Evolutionary conservation across 2,113 vertebrate species (phyloP).

Genomic region (Panthera leo): DNA sequence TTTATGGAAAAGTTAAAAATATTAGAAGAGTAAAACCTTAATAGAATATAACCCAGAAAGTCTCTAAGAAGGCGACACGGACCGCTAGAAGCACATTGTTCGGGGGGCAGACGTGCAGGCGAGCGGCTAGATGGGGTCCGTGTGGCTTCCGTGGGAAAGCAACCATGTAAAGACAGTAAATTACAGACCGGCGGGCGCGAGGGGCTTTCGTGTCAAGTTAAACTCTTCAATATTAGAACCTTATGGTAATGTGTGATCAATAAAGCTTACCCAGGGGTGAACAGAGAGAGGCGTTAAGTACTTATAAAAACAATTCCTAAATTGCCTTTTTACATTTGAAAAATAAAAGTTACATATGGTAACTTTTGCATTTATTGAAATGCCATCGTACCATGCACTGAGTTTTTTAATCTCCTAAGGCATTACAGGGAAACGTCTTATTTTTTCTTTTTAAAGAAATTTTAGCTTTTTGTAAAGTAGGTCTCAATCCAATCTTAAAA

Average conservation of each 20-base stretch:
- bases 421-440: neutral
- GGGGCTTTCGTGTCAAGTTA: too few relatives aligned
- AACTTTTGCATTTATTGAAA: slow-evolving; percentile 25
- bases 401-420: neutral
- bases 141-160: rapidly evolving
- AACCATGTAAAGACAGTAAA: rapidly evolving
- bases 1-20: slow-evolving; percentile 59
- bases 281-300: neutral
- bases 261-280: neutral
- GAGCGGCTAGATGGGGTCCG: rapidly evolving
- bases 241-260: neutral
- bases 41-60: neutral
- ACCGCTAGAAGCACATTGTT: neutral
- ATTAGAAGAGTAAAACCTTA: slow-evolving; percentile 41
- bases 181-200: rapidly evolving
- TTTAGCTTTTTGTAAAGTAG: neutral
- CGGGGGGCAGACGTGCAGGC: rapidly evolving
- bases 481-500: neutral
- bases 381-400: rapidly evolving
- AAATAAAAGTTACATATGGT: neutral
- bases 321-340: slow-evolving; percentile 36
- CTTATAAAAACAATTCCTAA: slow-evolving; percentile 41
- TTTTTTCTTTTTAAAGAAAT: neutral
- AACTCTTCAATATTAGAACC: neutral
- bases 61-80: neutral